Evolutionary conservation across 2,888 invertebrate species (phyloP).

Genomic region (Cetonia aurata): DNA sequence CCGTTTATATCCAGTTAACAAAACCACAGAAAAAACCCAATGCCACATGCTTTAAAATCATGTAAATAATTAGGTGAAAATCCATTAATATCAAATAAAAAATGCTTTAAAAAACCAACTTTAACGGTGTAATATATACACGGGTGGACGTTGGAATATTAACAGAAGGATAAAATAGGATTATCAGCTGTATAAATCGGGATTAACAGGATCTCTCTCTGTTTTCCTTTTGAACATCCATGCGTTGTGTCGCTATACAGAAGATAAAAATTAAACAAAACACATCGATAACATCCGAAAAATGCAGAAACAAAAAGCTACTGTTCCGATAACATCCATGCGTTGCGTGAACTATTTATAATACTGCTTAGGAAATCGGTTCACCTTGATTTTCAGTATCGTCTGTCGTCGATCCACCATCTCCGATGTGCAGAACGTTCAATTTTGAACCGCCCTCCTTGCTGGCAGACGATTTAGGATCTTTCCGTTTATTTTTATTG

Average conservation of each 20-base stretch:
- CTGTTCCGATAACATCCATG: too few relatives aligned
- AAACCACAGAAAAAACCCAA: constrained; percentile 1
- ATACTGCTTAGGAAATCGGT: background rate
- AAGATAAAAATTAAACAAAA: too few relatives aligned
- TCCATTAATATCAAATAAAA: background rate
- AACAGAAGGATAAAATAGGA: background rate
- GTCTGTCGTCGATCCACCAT: background rate
- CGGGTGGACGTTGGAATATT: background rate
- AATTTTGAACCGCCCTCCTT: background rate
- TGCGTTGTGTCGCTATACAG: too few relatives aligned
- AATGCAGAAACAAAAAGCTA: too few relatives aligned
- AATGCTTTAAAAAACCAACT: too few relatives aligned
- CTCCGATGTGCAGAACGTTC: background rate
- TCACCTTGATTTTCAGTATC: constrained; percentile 19
- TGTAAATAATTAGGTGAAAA: background rate
- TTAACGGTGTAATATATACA: background rate
- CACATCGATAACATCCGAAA: too few relatives aligned
- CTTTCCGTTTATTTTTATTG: background rate
- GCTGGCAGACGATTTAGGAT: background rate
- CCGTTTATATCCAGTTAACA: background rate
- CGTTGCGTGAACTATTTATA: too few relatives aligned
- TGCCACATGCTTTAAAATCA: background rate
- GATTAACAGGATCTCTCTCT: too few relatives aligned
- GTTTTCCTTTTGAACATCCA: too few relatives aligned
- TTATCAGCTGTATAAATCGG: too few relatives aligned